Base-by-base conservation (phyloP, 2,113 vertebrate species). In the Dolichotis patagonum region DNA sequence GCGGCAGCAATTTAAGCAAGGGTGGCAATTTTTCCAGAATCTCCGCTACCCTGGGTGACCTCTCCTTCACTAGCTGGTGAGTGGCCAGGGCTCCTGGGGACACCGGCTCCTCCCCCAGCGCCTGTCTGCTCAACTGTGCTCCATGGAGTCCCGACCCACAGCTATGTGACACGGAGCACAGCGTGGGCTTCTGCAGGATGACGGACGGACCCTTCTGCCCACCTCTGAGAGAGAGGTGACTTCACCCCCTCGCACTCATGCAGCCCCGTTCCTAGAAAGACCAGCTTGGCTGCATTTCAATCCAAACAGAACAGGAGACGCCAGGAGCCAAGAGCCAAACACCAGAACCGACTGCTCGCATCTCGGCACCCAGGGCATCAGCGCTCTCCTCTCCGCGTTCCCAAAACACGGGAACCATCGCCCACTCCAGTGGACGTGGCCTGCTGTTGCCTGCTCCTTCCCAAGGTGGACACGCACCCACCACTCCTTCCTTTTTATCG, bases 21-120 rank as follows among this genome's bases (percentile, higher is more conserved):
- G 54, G 85, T 38, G 19, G 35, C 24, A 78, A 73, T 58, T 80
- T 97, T 94, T 90, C 96, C 84, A 94, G 43, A 81, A 94, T 6
- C 96, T 73, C 17, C 62, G 6, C 30, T 56, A 75, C 80, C 16
- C 81, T 13, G 35, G 91, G 77, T 38, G 94, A 52, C 13, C 90
- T 75, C 80, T 80, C 0, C 54, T 32, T 32, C 93, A 96, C 86
- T 88, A 92, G 94, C 32, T 69, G n/a, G 49, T 80, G 84, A 96
- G 85, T 1, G 0, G 8, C 0, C 0, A 54, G n/a, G 52, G 92
- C 11, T 58, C 0, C 0, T n/a, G n/a, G 80, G 90, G 97, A 91
- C 83, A 11, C 43, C 86, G 35, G 43, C 38, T 86, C 30, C 77
- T 91, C 85, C 54, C 28, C 13, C 20, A 35, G 96, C 71, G 84